A percentile compares a stretch with the other conserved stretches of the same genome.
Evolutionary conservation across 2,888 invertebrate species (phyloP).

Genomic region (Eucriotettix oculatus): DNA sequence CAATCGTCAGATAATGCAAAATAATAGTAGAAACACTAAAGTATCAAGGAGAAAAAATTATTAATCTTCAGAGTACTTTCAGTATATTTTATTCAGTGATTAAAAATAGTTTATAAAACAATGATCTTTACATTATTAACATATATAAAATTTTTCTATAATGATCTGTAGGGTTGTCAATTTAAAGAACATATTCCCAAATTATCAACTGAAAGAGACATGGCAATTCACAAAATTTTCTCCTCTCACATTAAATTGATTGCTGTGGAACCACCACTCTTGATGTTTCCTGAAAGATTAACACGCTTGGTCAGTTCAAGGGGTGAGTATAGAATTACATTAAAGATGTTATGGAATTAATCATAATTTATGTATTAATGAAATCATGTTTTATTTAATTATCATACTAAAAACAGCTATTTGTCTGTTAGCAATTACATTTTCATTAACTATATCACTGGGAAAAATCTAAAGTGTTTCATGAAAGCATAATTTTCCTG

Average conservation of each 20-base stretch:
- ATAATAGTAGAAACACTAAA: too few relatives aligned
- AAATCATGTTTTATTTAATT: too few relatives aligned
- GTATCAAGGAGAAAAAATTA: too few relatives aligned
- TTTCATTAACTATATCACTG: too few relatives aligned
- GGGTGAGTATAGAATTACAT: constrained; percentile 8
- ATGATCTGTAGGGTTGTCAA: constrained; percentile 44
- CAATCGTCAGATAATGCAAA: too few relatives aligned
- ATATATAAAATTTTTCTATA: background rate
- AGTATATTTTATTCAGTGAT: background rate
- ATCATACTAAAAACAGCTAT: too few relatives aligned
- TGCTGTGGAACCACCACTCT: constrained; percentile 37
- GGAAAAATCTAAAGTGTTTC: too few relatives aligned
- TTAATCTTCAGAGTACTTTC: too few relatives aligned
- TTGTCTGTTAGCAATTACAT: too few relatives aligned
- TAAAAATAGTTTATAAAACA: background rate
- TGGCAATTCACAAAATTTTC: constrained; percentile 44
- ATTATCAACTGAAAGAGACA: constrained; percentile 45
- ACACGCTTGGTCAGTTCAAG: constrained; percentile 38
- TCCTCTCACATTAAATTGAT: constrained; percentile 24
- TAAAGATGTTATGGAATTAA: too few relatives aligned
- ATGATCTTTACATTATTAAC: background rate
- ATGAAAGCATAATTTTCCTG: too few relatives aligned
- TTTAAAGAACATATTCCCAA: constrained; percentile 53
- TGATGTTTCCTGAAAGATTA: constrained; percentile 49
- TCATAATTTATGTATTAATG: too few relatives aligned